Evolutionary conservation across 1,140 invertebrate genomes (phyloP), one percentile per base, ranked within the genome.

Genomic region (Euborellia annulipes): DNA sequence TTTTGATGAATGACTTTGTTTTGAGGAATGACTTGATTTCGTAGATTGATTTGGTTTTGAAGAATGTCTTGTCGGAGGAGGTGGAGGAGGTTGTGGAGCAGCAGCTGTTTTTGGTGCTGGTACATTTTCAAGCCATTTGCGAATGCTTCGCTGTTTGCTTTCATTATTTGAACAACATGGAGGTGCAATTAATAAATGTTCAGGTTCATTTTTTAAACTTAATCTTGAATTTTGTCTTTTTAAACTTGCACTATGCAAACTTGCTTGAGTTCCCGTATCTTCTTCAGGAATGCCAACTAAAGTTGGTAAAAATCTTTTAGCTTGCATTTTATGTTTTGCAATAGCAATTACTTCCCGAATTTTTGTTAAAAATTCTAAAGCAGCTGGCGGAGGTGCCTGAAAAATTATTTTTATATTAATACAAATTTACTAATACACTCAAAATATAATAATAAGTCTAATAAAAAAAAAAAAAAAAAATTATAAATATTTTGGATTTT

Each of bases 291-390:
- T 91, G 45, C 77, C 73, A 44, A 76, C 70, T 1, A 91, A 63
- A 43, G 76, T 79, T 11, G 86, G 86, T 43, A 78, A 69, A 57
- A 85, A 91, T 37, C 76, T 70, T 64, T 87, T 88, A 0, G 74
- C 67, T 23, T 72, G 71, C 76, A 91, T 86, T 63, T 88, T 87
- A 51, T 83, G 78, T 58, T 87, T 88, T 2, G 85, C 85, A 32
- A 87, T 79, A 14, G 81, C 68, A 49, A 91, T 89, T 6, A 89
- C 85, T 70, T 89, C 85, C 46, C 85, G 72, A 44, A 91, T 88
- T 67, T 87, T 86, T 1, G 76, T 68, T 14, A 90, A 64, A 60
- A 91, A 89, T 65, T 91, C 85, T 45, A 88, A 62, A 17, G 85
- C 84, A 19, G 83, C 85, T 48, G 83, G 81, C 13, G 86, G 85